phyloP scores from a whole-genome alignment of 1,140 invertebrate species.

The Procambarus clarkii region DNA sequence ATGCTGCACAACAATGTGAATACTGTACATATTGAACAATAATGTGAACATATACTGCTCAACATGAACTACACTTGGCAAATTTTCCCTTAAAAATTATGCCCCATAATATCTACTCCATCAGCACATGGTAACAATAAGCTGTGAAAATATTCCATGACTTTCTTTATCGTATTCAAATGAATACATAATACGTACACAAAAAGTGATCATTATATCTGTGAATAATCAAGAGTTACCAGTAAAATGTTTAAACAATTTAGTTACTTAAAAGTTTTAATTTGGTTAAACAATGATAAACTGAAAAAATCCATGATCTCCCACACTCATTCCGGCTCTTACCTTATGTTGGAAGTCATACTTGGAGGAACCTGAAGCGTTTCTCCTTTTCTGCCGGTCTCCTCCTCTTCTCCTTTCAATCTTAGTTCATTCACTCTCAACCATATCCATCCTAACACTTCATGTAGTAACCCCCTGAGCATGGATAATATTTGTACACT shows the following conservation, averaged over 20 bases:
- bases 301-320: background rate
- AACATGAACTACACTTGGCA: no score
- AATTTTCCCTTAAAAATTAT: no score
- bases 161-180: no score
- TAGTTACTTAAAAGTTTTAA: background rate
- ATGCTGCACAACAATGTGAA: no score
- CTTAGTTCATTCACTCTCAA: background rate
- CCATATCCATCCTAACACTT: background rate
- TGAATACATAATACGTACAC: no score
- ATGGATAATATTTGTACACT: background rate
- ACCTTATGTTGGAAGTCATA: background rate
- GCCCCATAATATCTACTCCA: no score
- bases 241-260: background rate
- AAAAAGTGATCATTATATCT: no score
- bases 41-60: no score
- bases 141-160: no score
- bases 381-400: background rate
- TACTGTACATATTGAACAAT: no score
- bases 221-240: background rate
- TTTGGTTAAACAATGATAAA: background rate
- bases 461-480: background rate
- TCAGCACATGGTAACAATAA: no score
- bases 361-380: background rate
- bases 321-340: background rate
- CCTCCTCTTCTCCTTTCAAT: background rate